Evolutionary conservation across 2,888 invertebrate species (phyloP).

Genomic region (Sipunculus nudus): DNA sequence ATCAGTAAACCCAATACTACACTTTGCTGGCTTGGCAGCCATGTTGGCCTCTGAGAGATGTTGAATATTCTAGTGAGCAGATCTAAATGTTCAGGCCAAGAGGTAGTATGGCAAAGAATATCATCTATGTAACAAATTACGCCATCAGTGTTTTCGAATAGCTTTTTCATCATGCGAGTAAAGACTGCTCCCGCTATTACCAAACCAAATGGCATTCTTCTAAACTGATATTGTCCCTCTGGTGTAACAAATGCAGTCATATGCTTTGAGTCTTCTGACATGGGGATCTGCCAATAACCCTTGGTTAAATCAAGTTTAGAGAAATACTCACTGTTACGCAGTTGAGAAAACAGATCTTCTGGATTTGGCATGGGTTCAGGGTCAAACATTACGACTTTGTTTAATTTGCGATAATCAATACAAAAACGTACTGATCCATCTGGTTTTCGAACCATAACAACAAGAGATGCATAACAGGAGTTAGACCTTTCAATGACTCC

Average conservation of each 20-base stretch:
- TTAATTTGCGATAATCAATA: background rate
- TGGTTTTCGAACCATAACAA: background rate
- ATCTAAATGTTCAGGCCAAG: too few species aligned
- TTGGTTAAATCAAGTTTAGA: constrained; percentile 3
- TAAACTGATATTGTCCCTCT: constrained; percentile 2
- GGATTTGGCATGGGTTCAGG: background rate
- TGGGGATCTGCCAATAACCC: constrained; percentile 8
- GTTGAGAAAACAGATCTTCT: background rate
- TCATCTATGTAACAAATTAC: too few species aligned
- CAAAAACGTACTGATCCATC: constrained; percentile 1
- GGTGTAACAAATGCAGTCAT: constrained; percentile 6
- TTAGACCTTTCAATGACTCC: constrained; percentile 2
- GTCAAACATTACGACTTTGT: background rate
- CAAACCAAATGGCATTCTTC: constrained; percentile 7
- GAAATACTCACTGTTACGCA: background rate
- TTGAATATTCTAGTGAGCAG: too few species aligned
- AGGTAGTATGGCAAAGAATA: too few species aligned
- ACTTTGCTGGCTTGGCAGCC: too few species aligned
- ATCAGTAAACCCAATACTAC: too few species aligned
- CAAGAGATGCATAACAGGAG: background rate
- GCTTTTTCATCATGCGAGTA: too few species aligned
- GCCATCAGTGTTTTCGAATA: too few species aligned
- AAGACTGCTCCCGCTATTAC: constrained; percentile 1
- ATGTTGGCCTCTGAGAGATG: too few species aligned
- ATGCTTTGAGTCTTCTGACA: background rate